Percentiles rank a stretch among this genome's conserved stretches.
These are phyloP conservation scores for Drosophila nebulosa DNA, from an alignment of 1,140 invertebrate genomes.

Conservation along the genomic window DNA sequence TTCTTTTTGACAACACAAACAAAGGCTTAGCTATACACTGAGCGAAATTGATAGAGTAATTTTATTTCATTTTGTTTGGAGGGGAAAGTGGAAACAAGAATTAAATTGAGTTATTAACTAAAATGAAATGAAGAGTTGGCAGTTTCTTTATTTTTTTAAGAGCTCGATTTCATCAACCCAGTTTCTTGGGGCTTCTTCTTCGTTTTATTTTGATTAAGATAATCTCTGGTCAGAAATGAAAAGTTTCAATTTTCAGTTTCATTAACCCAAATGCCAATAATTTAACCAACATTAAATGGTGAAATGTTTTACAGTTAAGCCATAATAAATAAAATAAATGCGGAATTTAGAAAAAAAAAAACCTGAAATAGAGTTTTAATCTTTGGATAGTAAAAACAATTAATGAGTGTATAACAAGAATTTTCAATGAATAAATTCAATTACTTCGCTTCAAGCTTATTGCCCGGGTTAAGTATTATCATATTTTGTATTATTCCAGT, in stretches of 20 bases:
- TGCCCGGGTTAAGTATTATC: too few relatives aligned
- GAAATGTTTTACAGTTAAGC: slow-evolving; percentile 1
- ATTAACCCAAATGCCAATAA: slow-evolving; percentile 38
- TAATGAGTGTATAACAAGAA: not conserved
- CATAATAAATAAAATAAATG: not conserved
- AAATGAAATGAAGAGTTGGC: slow-evolving; percentile 26
- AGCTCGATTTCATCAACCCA: slow-evolving; percentile 30
- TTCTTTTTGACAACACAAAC: slow-evolving; percentile 12
- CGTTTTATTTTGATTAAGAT: not conserved
- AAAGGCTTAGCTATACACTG: slow-evolving; percentile 39
- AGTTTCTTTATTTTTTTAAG: not conserved
- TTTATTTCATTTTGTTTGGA: slow-evolving; percentile 17
- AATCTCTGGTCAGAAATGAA: slow-evolving; percentile 42
- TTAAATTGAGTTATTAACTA: slow-evolving; percentile 51
- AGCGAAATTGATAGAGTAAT: slow-evolving; percentile 64
- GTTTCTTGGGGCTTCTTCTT: not conserved
- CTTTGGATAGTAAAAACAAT: not conserved
- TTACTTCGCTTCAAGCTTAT: too few relatives aligned
- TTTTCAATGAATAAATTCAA: too few relatives aligned
- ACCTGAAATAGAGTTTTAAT: not conserved
- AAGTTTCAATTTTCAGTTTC: slow-evolving; percentile 53
- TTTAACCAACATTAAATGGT: slow-evolving; percentile 18
- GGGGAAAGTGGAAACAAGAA: slow-evolving; percentile 49
- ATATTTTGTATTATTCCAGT: too few relatives aligned
- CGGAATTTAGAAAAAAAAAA: not conserved